These are phyloP conservation scores for Danio aesculapii DNA, from an alignment of 2,797 vertebrate species.

Conservation along the genomic window DNA sequence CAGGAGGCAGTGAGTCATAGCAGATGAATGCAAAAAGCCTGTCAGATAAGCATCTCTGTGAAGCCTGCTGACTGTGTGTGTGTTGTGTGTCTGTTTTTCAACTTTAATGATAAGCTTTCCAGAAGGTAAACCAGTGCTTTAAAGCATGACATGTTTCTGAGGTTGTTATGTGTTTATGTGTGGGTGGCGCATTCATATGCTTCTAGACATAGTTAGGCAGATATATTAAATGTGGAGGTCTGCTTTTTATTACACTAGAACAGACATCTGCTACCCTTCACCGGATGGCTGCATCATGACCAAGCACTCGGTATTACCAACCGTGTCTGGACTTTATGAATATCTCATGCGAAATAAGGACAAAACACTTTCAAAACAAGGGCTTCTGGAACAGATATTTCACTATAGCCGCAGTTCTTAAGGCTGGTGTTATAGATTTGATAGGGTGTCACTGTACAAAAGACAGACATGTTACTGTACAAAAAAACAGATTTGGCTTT, in stretches of 20 bases:
- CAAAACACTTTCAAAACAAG: not conserved
- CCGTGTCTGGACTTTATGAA: conserved; percentile 13
- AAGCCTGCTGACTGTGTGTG: not conserved
- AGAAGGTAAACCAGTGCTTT: conserved; percentile 5
- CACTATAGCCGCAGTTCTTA: conserved; percentile 2
- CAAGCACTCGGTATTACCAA: not conserved
- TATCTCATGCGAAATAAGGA: not conserved
- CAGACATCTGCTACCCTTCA: conserved; percentile 13
- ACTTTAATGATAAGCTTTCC: conserved; percentile 7
- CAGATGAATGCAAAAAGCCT: conserved; percentile 39
- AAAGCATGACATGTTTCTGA: conserved; percentile 16
- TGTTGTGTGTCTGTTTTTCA: conserved; percentile 1
- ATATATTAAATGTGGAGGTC: conserved; percentile 35
- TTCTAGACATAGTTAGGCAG: conserved; percentile 33
- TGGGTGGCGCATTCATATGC: conserved; percentile 3
- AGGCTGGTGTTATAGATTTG: conserved; percentile 4
- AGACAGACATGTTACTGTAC: conserved; percentile 18
- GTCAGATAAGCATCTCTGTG: conserved; percentile 50
- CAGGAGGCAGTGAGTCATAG: conserved; percentile 10
- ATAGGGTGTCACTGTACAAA: conserved; percentile 22
- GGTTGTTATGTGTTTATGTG: conserved; percentile 22
- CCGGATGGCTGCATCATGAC: not conserved
- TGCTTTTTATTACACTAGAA: conserved; percentile 40
- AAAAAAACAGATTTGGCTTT: not conserved
- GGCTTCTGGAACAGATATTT: conserved; percentile 15